A percentile compares a stretch with the other conserved stretches of the same genome.
phyloP scores from a whole-genome alignment of 2,797 vertebrate genomes.

The Cirrhinus mrigala region DNA sequence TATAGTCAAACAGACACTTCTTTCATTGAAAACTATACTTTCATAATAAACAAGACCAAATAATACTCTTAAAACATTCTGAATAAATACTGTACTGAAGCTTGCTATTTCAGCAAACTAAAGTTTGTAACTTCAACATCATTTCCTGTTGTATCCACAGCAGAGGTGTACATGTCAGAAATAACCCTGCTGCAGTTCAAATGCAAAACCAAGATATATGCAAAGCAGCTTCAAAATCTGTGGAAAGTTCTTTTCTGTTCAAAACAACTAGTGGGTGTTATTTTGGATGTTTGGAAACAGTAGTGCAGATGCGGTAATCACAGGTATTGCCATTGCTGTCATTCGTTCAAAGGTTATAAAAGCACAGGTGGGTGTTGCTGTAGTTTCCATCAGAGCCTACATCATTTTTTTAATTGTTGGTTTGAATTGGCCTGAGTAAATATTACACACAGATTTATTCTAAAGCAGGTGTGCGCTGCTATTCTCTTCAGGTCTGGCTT shows the following conservation, averaged over 20 bases:
- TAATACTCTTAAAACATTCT: slow-evolving; percentile 29
- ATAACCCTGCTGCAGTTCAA: neutral
- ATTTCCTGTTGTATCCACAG: neutral
- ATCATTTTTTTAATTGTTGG: slow-evolving; percentile 10
- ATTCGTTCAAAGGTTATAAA: slow-evolving; percentile 1
- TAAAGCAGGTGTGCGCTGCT: slow-evolving; percentile 21
- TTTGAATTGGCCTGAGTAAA: slow-evolving; percentile 10
- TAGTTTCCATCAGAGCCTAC: slow-evolving; percentile 19
- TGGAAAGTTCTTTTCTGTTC: neutral
- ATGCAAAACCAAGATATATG: neutral
- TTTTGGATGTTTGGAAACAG: neutral
- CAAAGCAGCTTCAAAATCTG: neutral
- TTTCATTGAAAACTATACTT: neutral
- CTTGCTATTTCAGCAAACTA: neutral
- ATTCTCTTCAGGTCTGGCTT: neutral
- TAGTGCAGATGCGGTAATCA: neutral
- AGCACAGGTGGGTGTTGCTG: slow-evolving; percentile 12
- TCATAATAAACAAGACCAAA: slow-evolving; percentile 32
- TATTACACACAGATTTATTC: slow-evolving; percentile 20
- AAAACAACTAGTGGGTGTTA: neutral
- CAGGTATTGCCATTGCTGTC: slow-evolving; percentile 2
- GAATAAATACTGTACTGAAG: slow-evolving; percentile 18
- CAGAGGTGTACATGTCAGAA: neutral
- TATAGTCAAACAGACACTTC: neutral
- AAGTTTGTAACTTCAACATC: neutral